Evolutionary conservation across 2,113 vertebrate species (phyloP), one percentile per base, ranked within the genome.

Genomic region (Pachycephala philippinensis): DNA sequence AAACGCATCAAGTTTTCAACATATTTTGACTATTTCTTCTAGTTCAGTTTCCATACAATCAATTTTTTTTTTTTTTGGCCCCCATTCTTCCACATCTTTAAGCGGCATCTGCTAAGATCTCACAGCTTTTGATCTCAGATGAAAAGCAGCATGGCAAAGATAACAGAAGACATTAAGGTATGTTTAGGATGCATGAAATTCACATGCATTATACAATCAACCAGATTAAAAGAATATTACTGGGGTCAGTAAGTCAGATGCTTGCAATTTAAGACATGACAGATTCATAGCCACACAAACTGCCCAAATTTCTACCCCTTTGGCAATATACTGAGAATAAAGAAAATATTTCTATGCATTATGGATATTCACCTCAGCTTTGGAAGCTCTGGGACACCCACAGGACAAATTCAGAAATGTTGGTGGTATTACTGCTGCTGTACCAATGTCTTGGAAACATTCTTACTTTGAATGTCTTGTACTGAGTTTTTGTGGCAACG

Each of bases 401-500:
- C 10, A 70, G 26, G 42, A 74, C 12, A 65, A 69, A 69, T 37
- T 13, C 20, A 50, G 7, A 18, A 75, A 31, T 35, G 2, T 20
- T 84, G 28, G 6, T 82, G 9, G 6, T 53, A 27, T n/a, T 65
- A 31, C 15, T 91, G 26, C 13, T 86, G 21, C 44, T 70, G 7
- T 24, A 27, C 26, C 3, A 3, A 77, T 19, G 10, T 9, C 9
- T 22, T 69, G 50, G 19, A 21, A 60, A 13, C 8, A 24, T 61
- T 60, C 66, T 52, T 24, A 56, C 13, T 10, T 57, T 66, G 20
- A 47, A 61, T 28, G 20, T 31, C 31, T 53, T 21, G 17, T 42
- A 18, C 4, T 39, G 26, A 30, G 6, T 9, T 69, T 63, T 30
- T 1, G 2, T 63, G 18, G 10, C 20, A 57, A 31, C 0, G 2